These are phyloP conservation scores for Piprites chloris DNA, from an alignment of 2,113 vertebrate species.

Conservation along the genomic window DNA sequence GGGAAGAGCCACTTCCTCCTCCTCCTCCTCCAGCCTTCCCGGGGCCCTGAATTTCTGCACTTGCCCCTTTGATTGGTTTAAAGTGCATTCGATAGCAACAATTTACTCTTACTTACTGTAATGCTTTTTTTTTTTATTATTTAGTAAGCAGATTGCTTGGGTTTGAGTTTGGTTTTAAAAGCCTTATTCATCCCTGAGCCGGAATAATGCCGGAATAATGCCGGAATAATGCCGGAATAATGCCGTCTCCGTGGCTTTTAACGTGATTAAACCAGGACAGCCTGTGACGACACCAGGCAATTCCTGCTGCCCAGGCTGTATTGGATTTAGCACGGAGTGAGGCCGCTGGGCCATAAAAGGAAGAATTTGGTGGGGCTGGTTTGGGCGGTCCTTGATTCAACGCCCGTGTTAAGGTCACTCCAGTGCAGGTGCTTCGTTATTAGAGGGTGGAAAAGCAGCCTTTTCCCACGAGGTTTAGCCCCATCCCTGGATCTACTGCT, in stretches of 20 bases:
- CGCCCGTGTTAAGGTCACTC: not conserved
- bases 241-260: conserved; percentile 55
- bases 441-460: not conserved
- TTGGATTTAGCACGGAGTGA: not conserved
- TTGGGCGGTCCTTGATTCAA: not conserved
- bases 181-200: conserved; percentile 61
- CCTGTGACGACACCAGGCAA: not conserved
- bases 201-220: conserved; percentile 4
- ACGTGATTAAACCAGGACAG: conserved; percentile 50
- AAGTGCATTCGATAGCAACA: not conserved
- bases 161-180: conserved; percentile 47
- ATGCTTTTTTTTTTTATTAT: not conserved
- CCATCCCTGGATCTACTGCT: not conserved
- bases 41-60: rapidly evolving
- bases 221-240: conserved; percentile 26
- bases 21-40: not conserved
- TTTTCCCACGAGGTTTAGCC: not conserved
- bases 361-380: not conserved
- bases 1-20: not conserved
- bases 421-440: not conserved
- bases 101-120: conserved; percentile 17
- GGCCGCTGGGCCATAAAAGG: not conserved
- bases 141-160: conserved; percentile 12
- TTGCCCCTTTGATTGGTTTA: not conserved
- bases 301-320: not conserved